phyloP scores from a whole-genome alignment of 2,888 invertebrate genomes.

The Paralinhomoeus sp. region DNA sequence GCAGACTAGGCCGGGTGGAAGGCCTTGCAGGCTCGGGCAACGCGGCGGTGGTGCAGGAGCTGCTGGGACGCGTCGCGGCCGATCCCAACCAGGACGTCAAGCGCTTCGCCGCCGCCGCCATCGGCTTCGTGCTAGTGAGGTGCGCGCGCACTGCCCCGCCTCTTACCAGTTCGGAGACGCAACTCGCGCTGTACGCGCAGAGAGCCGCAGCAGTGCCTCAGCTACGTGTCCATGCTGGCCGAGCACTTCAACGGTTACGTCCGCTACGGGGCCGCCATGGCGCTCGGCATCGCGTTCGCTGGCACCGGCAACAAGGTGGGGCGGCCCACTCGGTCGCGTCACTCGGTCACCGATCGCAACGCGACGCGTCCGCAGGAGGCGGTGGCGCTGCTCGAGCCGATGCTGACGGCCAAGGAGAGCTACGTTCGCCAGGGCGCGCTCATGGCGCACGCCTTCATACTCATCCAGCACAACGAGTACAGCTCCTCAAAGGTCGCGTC shows the following conservation, averaged over 20 bases:
- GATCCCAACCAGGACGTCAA: constrained; percentile 98
- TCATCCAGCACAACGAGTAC: constrained; percentile 87
- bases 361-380: constrained; percentile 44
- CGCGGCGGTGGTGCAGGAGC: constrained; percentile 75
- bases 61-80: constrained; percentile 68
- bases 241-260: constrained; percentile 99
- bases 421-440: constrained; percentile 92
- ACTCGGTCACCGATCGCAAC: too few species aligned
- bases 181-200: constrained; percentile 29
- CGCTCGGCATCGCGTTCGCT: constrained; percentile 90
- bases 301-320: constrained; percentile 68
- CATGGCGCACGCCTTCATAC: constrained; percentile 87
- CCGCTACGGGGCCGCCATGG: constrained; percentile 96
- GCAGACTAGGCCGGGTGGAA: constrained; percentile 37
- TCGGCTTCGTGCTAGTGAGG: constrained; percentile 87
- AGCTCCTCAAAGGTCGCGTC: constrained; percentile 81
- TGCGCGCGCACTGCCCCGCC: constrained; percentile 35
- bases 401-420: constrained; percentile 95
- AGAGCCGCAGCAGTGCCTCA: constrained; percentile 79
- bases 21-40: constrained; percentile 89
- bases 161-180: too few species aligned
- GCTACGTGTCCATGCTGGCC: constrained; percentile 79
- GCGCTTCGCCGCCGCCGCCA: constrained; percentile 87
- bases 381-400: constrained; percentile 75
- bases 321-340: too few species aligned